A percentile compares a stretch with the other conserved stretches of the same genome.
These are phyloP conservation scores for Helicoverpa zea DNA, from an alignment of 1,140 invertebrate species.

Conservation along the genomic window DNA sequence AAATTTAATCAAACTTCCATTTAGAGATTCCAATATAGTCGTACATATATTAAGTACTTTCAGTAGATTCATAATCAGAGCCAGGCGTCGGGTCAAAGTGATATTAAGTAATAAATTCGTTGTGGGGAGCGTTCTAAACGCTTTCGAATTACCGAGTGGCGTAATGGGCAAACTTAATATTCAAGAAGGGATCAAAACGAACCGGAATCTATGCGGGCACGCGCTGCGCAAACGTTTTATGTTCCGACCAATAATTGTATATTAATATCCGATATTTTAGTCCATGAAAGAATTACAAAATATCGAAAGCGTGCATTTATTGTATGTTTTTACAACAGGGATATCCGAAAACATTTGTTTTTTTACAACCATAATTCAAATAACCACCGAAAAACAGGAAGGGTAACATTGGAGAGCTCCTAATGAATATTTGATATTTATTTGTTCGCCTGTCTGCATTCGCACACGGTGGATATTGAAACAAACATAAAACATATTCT, in stretches of 20 bases:
- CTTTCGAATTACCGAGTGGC: slow-evolving; percentile 72
- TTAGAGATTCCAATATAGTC: slow-evolving; percentile 5
- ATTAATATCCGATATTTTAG: slow-evolving; percentile 16
- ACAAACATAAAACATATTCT: slow-evolving; percentile 8
- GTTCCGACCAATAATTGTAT: slow-evolving; percentile 51
- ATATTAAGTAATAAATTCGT: slow-evolving; percentile 73
- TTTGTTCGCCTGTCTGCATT: slow-evolving; percentile 8
- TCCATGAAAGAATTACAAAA: neutral
- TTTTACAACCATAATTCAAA: too few species aligned
- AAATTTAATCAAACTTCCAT: slow-evolving; percentile 16
- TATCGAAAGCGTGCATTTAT: neutral
- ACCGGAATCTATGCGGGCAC: slow-evolving; percentile 52
- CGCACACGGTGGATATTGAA: neutral
- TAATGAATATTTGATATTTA: neutral
- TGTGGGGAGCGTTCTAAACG: slow-evolving; percentile 68
- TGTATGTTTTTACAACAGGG: too few species aligned
- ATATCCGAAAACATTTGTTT: too few species aligned
- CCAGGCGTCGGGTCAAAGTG: slow-evolving; percentile 58
- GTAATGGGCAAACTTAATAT: slow-evolving; percentile 81
- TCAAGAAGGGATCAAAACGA: slow-evolving; percentile 69
- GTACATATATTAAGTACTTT: slow-evolving; percentile 31
- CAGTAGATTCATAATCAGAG: slow-evolving; percentile 53
- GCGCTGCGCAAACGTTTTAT: slow-evolving; percentile 57
- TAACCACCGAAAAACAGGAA: neutral
- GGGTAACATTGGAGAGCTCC: neutral